Conservation (phyloP, 1,140 invertebrate genomes). For the Drosophila sturtevanti region DNA sequence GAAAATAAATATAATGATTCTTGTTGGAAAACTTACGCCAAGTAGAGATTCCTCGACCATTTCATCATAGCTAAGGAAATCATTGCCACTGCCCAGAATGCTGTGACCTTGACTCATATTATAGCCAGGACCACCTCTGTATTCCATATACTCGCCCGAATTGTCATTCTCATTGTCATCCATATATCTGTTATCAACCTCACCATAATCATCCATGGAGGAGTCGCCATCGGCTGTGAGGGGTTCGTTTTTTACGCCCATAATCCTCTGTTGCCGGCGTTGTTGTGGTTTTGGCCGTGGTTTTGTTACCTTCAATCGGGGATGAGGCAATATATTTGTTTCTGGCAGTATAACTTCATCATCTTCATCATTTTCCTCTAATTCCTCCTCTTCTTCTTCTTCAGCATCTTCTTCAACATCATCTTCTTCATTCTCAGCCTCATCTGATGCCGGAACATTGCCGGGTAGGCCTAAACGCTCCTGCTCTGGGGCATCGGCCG, state of each 20-base stretch:
- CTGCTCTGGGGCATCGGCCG: neutral
- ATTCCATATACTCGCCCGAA: conserved; percentile 58
- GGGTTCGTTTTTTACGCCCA: conserved; percentile 48
- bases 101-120: conserved; percentile 32
- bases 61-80: conserved; percentile 73
- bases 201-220: conserved; percentile 59
- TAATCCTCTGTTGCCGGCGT: conserved; percentile 14
- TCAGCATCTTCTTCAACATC: conserved; percentile 35
- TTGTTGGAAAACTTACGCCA: conserved; percentile 49
- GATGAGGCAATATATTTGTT: conserved; percentile 32
- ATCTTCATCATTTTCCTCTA: conserved; percentile 37
- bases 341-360: conserved; percentile 62
- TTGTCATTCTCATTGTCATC: conserved; percentile 52
- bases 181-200: conserved; percentile 51
- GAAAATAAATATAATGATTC: neutral
- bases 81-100: conserved; percentile 29
- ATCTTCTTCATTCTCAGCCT: conserved; percentile 32
- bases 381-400: conserved; percentile 29
- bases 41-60: conserved; percentile 76
- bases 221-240: conserved; percentile 50
- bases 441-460: neutral
- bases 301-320: conserved; percentile 46
- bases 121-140: conserved; percentile 40
- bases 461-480: neutral
- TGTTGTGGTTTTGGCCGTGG: conserved; percentile 9